Evolutionary conservation across 2,797 vertebrate species (phyloP).

Genomic region (Tinamus major): DNA sequence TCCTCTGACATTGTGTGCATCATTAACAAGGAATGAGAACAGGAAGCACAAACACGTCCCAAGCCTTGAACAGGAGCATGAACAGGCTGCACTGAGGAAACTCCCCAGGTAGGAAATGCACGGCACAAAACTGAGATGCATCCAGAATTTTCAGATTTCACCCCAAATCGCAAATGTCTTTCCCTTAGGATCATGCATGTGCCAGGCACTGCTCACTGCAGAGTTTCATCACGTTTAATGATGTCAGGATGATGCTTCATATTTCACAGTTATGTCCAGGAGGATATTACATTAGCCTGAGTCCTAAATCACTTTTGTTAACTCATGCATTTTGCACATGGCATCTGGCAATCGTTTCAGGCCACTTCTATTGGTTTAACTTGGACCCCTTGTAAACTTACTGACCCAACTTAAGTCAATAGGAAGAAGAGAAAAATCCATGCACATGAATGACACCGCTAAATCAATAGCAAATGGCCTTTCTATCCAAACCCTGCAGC

Average conservation of each 20-base stretch:
- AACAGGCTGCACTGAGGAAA: not conserved
- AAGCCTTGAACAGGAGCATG: not conserved
- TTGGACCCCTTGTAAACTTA: not conserved
- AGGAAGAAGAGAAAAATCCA: not conserved
- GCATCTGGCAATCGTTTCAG: not conserved
- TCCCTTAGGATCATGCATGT: not conserved
- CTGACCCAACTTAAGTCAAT: not conserved
- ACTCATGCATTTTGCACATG: not conserved
- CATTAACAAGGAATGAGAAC: not conserved
- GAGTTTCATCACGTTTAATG: slow-evolving; percentile 35
- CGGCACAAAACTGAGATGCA: not conserved
- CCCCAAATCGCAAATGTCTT: not conserved
- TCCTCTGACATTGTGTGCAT: slow-evolving; percentile 7
- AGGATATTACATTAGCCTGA: not conserved
- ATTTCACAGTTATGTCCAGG: slow-evolving; percentile 46
- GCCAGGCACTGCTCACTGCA: not conserved
- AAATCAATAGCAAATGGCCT: not conserved
- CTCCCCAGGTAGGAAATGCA: not conserved
- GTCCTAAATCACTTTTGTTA: slow-evolving; percentile 44
- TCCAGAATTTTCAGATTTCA: not conserved
- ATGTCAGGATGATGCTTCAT: slow-evolving; percentile 10
- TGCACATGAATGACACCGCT: not conserved
- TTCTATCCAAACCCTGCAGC: not conserved
- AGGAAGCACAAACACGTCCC: not conserved
- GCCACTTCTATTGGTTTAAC: slow-evolving; percentile 26